Evolutionary conservation across 2,888 invertebrate species (phyloP).

Genomic region (Cordilura impudica): DNA sequence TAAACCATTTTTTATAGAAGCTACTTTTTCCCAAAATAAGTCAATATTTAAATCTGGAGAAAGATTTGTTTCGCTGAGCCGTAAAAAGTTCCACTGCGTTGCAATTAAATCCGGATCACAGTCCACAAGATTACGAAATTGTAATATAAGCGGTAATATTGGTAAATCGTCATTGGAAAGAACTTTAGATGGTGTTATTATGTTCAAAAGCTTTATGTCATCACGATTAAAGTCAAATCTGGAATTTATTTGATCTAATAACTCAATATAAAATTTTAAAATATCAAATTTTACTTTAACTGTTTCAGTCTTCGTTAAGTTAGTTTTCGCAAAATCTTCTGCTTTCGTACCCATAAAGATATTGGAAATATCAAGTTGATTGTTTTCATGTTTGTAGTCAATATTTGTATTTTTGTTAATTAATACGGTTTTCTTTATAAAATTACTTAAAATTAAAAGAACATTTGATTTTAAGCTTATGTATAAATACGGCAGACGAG

Average conservation of each 20-base stretch:
- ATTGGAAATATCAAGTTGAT: no score
- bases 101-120: no score
- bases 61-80: background rate
- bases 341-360: no score
- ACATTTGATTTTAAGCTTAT: no score
- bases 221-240: constrained; percentile 34
- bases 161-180: constrained; percentile 29
- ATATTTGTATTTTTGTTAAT: no score
- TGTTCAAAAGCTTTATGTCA: constrained; percentile 14
- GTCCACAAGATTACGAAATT: constrained; percentile 20
- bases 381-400: no score
- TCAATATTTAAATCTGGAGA: background rate
- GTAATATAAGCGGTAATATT: constrained; percentile 10
- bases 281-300: background rate
- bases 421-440: no score
- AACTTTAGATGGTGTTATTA: no score
- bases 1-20: background rate
- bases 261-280: constrained; percentile 32
- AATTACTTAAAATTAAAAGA: no score
- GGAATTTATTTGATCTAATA: constrained; percentile 32
- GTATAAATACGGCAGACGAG: background rate
- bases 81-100: background rate
- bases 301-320: background rate
- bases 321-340: background rate
- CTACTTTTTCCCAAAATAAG: no score